phyloP scores from a whole-genome alignment of 2,888 invertebrate species.

The Aphrophora alni region DNA sequence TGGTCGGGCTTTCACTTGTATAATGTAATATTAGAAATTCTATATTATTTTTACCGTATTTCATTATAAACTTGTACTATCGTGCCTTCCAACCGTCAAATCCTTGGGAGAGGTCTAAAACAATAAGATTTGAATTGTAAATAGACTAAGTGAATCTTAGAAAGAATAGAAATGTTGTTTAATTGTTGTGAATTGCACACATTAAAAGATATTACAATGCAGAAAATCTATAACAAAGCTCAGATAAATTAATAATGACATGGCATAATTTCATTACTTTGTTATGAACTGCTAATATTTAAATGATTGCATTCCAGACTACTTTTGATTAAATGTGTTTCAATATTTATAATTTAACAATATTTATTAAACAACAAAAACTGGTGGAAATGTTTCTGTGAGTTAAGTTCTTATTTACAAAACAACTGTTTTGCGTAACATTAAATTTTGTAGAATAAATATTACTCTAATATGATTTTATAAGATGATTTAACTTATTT shows the following conservation, averaged over 20 bases:
- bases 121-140: not conserved
- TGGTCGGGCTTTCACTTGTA: not conserved
- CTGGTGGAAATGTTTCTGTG: too few species aligned
- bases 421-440: too few species aligned
- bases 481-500: too few species aligned
- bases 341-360: too few species aligned
- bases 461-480: too few species aligned
- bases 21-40: slow-evolving; percentile 4
- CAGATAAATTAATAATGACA: not conserved
- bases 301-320: too few species aligned
- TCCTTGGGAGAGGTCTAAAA: not conserved
- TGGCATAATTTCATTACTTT: too few species aligned
- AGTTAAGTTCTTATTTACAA: too few species aligned
- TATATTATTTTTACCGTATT: not conserved
- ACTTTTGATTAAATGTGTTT: too few species aligned
- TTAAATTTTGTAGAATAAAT: too few species aligned
- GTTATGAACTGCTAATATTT: too few species aligned
- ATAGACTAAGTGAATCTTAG: not conserved
- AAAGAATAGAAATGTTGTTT: not conserved
- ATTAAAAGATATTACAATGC: not conserved
- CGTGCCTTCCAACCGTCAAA: not conserved
- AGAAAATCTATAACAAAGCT: not conserved
- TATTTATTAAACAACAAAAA: too few species aligned
- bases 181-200: not conserved
- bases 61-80: not conserved